phyloP scores from a whole-genome alignment of 2,113 vertebrate genomes.

The Coturnix japonica region DNA sequence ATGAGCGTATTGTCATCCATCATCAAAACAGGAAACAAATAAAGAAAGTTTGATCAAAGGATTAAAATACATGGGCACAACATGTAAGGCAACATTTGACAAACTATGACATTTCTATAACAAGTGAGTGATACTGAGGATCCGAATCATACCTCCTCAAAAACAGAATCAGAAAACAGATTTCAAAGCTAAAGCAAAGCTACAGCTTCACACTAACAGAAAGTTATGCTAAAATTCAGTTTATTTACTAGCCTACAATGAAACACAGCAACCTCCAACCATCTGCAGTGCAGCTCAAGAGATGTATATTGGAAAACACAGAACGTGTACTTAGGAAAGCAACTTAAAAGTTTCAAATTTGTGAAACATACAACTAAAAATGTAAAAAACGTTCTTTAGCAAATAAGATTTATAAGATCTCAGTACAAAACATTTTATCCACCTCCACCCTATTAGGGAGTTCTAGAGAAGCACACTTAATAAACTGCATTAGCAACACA shows the following conservation, averaged over 20 bases:
- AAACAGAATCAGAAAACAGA: not conserved
- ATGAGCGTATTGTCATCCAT: constrained; percentile 92
- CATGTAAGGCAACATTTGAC: not conserved
- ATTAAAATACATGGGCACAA: not conserved
- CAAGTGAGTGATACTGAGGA: not conserved
- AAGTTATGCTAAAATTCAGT: not conserved
- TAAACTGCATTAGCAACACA: not conserved
- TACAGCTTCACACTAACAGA: not conserved
- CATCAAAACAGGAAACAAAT: constrained; percentile 88
- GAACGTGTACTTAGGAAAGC: not conserved
- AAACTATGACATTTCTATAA: not conserved
- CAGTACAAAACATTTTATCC: not conserved
- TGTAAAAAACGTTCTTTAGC: not conserved
- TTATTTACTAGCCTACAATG: not conserved
- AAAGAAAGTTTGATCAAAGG: not conserved
- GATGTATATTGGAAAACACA: not conserved
- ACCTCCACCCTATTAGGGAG: not conserved
- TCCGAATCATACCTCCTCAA: not conserved
- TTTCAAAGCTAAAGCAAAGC: not conserved
- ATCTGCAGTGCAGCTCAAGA: not conserved
- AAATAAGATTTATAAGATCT: not conserved
- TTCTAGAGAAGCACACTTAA: not conserved
- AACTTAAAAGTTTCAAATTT: not conserved
- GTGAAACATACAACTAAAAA: not conserved
- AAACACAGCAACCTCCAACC: not conserved